Evolutionary conservation across 2,888 invertebrate genomes (phyloP), one percentile per base, ranked within the genome.

Genomic region (Andrena bicolor): DNA sequence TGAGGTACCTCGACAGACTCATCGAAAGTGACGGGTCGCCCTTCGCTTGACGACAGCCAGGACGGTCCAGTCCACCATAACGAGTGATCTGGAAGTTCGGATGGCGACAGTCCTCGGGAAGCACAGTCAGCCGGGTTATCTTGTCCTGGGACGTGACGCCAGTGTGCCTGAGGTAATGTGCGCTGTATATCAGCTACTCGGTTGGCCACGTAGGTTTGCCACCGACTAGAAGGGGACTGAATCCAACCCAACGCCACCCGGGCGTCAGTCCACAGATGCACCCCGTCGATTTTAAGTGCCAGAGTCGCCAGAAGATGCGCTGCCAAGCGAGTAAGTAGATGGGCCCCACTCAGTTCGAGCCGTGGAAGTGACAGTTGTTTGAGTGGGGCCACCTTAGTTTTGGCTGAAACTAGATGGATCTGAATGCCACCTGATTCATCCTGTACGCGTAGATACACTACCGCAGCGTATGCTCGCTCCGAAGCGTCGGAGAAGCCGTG

Each of bases 401-500:
- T 86, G 1, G 78, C 69, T 23, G 71, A 60, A 0, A 84, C 26
- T 0, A 85, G 7, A 0, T 80, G 8, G 4, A 51, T 1, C 10
- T 4, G 16, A 0, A 6, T 0, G 0, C 0, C 51, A 6, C 16
- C 30, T 6, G 26, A 2, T 6, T n/a, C 2, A n/a, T 13, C 20
- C 35, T 35, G 1, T 3, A 32, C 64, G 0, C 51, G 20, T 0
- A 82, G 23, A 16, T 82, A 85, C 1, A 77, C 56, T 0, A 76
- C 81, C 0, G 83, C 86, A 13, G 79, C 64, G 76, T 86, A 83
- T 1, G 84, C 86, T 0, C 77, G 28, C n/a, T 84, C 80, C 4
- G 83, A 86, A 0, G 84, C 85, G 56, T 85, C 86, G 16, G 84
- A 81, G 70, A 85, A 86, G 0, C 82, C 84, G 28, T 86, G 85